These are phyloP conservation scores for Phaedon cochleariae DNA, from an alignment of 2,888 invertebrate genomes.

Conservation along the genomic window DNA sequence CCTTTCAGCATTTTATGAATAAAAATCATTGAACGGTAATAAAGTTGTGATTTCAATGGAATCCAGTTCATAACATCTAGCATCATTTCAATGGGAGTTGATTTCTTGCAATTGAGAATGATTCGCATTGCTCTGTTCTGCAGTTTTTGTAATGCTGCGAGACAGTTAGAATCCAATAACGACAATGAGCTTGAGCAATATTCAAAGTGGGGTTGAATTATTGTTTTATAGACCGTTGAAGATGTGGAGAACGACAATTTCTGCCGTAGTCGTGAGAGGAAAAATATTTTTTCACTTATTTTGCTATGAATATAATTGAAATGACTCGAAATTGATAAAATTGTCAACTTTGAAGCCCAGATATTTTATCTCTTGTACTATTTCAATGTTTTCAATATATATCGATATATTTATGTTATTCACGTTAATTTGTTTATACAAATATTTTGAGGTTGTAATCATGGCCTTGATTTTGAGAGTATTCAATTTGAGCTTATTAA, in stretches of 20 bases:
- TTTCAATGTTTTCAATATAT: neutral
- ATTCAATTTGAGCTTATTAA: no score
- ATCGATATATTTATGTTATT: neutral
- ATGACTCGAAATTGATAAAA: neutral
- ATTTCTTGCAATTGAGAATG: no score
- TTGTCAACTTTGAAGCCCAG: neutral
- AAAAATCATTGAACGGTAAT: no score
- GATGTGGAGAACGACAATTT: neutral
- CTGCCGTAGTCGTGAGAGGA: neutral
- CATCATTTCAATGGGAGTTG: no score
- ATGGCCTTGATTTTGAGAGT: neutral
- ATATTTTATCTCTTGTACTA: no score
- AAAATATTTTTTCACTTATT: neutral
- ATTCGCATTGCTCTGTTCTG: no score
- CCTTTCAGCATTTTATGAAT: no score
- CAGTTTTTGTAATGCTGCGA: neutral
- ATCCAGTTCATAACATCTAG: no score
- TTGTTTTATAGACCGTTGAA: neutral
- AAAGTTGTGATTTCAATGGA: no score
- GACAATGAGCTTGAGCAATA: neutral
- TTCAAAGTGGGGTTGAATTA: neutral
- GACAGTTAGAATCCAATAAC: neutral
- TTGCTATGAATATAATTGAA: neutral
- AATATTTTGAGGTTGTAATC: neutral
- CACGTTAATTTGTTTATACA: neutral